Base-by-base conservation (phyloP, 2,113 vertebrate genomes). In the Amphilophus citrinellus region DNA sequence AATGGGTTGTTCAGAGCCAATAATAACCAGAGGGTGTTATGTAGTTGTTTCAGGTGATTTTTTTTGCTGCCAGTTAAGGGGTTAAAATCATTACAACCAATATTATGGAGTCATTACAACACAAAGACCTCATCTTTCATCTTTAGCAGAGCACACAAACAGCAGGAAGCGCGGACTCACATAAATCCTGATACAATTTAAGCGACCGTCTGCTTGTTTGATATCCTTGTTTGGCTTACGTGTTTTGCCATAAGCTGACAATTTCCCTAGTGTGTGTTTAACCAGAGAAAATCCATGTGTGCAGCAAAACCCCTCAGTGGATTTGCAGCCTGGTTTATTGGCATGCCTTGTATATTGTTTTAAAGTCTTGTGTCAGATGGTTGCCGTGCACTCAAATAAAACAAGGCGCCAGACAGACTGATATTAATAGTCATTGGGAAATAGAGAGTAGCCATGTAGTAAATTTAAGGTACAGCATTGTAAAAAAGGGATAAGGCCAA, bases 401-500 rank as follows among this genome's bases (percentile, higher is more conserved):
- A 87, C 61, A 44, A 73, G 93, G 86, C 89, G 82, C 91, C 94
- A 85, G 81, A 62, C 88, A 79, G 86, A 58, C 87, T 47, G 61
- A 84, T 86, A 87, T 87, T 90, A 92, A 91, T 63, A 73, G 78
- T 65, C 85, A 89, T 83, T 35, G 83, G 87, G 89, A 89, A 89
- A 91, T 59, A 75, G 83, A 86, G 83, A 90, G 89, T 44, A 77
- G 84, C 87, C 80, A 11, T 56, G 77, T 65, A 61, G 91, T 93
- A 90, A 94, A 94, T 94, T 89, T 84, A 86, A 85, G 63, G 10
- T 65, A 71, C 75, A 66, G 75, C 8, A 63, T 62, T 61, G 79
- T 93, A 90, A 92, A 90, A 92, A 93, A 92, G 20, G 59, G 88
- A 90, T 85, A 86, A 87, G 84, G 90, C 85, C 79, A 24, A 66